Percentiles rank a stretch among this genome's conserved stretches.
phyloP scores from a whole-genome alignment of 2,113 vertebrate genomes.

The Rhadina sibilatrix region DNA sequence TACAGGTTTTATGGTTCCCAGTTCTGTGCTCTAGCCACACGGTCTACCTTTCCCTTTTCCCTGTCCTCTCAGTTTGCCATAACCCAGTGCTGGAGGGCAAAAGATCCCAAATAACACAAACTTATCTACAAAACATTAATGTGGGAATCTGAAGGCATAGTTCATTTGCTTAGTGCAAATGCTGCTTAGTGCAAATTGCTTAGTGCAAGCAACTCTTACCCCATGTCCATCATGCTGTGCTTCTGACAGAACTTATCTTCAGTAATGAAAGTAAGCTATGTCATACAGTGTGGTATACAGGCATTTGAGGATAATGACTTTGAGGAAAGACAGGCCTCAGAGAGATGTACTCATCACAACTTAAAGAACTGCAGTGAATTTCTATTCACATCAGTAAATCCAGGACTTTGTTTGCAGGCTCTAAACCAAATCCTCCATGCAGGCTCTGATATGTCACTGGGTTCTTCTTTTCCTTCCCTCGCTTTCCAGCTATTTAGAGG shows the following conservation, averaged over 20 bases:
- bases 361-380: not conserved
- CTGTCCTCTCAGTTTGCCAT: not conserved
- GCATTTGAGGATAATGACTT: not conserved
- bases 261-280: not conserved
- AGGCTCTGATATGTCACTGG: not conserved
- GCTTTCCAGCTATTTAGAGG: not conserved
- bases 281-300: not conserved
- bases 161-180: not conserved
- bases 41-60: not conserved
- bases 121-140: not conserved
- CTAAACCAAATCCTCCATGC: not conserved
- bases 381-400: not conserved
- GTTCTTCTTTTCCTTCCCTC: not conserved
- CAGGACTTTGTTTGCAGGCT: not conserved
- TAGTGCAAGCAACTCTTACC: not conserved
- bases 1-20: not conserved
- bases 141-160: not conserved
- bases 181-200: no score
- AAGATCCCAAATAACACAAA: not conserved
- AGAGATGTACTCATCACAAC: not conserved
- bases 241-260: not conserved
- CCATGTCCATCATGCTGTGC: not conserved
- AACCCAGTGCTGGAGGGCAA: not conserved
- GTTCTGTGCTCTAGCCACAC: not conserved
- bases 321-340: not conserved